phyloP scores from a whole-genome alignment of 2,888 invertebrate species.

The Belgica antarctica region DNA sequence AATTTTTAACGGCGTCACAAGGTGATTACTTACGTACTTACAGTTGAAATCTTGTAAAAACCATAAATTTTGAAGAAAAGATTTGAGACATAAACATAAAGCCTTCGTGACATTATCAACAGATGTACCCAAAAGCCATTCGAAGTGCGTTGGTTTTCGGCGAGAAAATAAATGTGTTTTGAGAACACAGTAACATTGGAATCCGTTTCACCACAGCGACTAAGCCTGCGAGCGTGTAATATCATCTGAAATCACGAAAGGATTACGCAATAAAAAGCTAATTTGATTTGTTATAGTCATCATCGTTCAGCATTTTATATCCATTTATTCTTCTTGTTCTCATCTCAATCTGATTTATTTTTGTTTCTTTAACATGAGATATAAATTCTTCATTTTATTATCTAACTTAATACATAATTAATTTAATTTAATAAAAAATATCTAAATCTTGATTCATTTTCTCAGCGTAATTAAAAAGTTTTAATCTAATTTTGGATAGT shows the following conservation, averaged over 20 bases:
- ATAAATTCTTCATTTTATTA: conserved; percentile 42
- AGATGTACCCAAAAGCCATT: no score
- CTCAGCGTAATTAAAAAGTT: conserved; percentile 4
- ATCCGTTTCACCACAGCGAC: background rate
- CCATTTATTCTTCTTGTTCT: no score
- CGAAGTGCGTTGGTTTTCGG: background rate
- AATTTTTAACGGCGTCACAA: no score
- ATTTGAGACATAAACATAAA: no score
- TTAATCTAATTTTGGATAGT: conserved; percentile 15
- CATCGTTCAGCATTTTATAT: conserved; percentile 17
- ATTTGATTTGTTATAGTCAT: conserved; percentile 32
- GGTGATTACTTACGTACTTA: no score
- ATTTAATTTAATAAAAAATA: conserved; percentile 42
- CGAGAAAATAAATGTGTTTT: background rate
- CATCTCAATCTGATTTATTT: conserved; percentile 18
- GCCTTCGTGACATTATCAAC: no score
- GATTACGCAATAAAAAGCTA: conserved; percentile 28
- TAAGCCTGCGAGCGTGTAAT: background rate
- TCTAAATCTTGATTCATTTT: no score
- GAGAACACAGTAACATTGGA: no score
- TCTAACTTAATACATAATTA: conserved; percentile 29
- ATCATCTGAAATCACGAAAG: background rate
- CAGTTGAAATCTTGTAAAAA: no score
- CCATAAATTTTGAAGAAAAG: no score
- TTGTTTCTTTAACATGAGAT: conserved; percentile 29